Evolutionary conservation across 2,888 invertebrate species (phyloP).

Genomic region (Zootermopsis nevadensis): DNA sequence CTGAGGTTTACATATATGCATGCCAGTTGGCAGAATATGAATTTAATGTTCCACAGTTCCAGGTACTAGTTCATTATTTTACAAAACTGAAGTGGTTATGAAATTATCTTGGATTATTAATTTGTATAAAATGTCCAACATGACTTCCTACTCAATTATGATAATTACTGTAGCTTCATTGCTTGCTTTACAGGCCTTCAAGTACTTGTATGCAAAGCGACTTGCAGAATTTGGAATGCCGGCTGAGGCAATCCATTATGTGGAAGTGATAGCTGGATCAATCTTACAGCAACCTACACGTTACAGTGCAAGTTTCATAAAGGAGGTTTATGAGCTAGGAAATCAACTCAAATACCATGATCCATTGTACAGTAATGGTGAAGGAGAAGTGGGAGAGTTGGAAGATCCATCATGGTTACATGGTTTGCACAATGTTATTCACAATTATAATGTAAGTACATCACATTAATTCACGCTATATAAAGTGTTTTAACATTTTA

Average conservation of each 20-base stretch:
- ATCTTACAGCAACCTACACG: constrained; percentile 69
- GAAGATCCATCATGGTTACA: constrained; percentile 66
- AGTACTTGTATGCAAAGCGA: constrained; percentile 82
- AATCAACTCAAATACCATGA: constrained; percentile 78
- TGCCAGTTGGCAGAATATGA: constrained; percentile 80
- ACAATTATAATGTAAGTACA: constrained; percentile 40
- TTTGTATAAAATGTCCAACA: too few relatives aligned
- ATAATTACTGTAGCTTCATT: background rate
- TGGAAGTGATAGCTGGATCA: constrained; percentile 80
- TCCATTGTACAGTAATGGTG: constrained; percentile 66
- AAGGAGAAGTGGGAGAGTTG: constrained; percentile 64
- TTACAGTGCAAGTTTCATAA: constrained; percentile 54
- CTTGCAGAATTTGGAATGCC: constrained; percentile 82
- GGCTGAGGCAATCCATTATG: constrained; percentile 85
- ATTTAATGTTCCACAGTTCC: constrained; percentile 79
- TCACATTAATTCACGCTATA: background rate
- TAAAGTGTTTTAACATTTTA: too few relatives aligned
- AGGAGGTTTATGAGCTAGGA: constrained; percentile 66
- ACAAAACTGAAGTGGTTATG: background rate
- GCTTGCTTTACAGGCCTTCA: constrained; percentile 75
- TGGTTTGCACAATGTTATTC: constrained; percentile 58
- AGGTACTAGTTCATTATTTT: constrained; percentile 64
- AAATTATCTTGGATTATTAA: background rate
- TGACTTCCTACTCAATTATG: background rate
- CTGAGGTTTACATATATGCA: constrained; percentile 96